Evolutionary conservation across 2,113 vertebrate genomes (phyloP).

Genomic region (Agapornis roseicollis): DNA sequence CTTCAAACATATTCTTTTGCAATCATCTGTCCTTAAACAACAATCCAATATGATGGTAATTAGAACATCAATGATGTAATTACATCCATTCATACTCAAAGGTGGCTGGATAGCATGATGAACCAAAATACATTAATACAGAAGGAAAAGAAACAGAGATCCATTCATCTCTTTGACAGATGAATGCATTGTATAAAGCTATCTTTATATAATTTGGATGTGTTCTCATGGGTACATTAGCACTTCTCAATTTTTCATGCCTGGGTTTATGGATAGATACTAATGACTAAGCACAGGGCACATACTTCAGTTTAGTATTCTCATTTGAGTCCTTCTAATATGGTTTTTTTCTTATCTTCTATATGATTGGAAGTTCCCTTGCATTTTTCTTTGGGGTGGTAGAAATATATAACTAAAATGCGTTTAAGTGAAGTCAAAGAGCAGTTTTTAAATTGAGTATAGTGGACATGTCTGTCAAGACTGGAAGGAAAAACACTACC

Average conservation of each 20-base stretch:
- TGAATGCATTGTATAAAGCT: not conserved
- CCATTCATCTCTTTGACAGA: not conserved
- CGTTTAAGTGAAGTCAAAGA: not conserved
- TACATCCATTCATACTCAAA: slow-evolving; percentile 6
- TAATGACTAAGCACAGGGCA: not conserved
- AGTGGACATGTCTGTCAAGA: not conserved
- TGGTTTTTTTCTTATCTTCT: not conserved
- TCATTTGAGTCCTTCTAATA: not conserved
- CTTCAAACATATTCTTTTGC: not conserved
- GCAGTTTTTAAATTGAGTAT: not conserved
- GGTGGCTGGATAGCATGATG: not conserved
- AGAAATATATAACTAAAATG: not conserved
- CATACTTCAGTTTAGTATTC: not conserved
- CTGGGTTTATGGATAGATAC: not conserved
- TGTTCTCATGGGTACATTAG: not conserved
- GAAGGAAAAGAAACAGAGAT: not conserved
- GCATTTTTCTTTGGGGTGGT: not conserved
- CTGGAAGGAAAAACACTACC: not conserved
- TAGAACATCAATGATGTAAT: slow-evolving; percentile 35
- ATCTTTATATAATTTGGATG: not conserved
- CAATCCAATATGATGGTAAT: slow-evolving; percentile 2
- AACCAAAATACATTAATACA: not conserved
- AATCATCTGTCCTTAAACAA: slow-evolving; percentile 5
- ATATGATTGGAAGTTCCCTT: not conserved
- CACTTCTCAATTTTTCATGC: not conserved